phyloP scores from a whole-genome alignment of 2,888 invertebrate species.

The Antheraea yamamai region DNA sequence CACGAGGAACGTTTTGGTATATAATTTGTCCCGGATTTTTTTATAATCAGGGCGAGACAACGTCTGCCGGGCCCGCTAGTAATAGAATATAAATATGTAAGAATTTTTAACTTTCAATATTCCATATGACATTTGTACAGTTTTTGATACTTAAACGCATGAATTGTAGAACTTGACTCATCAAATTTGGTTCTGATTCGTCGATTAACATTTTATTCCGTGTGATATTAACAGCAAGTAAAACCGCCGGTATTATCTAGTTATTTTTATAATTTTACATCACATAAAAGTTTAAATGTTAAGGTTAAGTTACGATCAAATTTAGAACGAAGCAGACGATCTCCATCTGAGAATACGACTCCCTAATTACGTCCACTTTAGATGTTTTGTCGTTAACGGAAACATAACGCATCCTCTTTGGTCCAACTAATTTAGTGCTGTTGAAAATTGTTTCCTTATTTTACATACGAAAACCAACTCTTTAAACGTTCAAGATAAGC shows the following conservation, averaged over 20 bases:
- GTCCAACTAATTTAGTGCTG: slow-evolving; percentile 59
- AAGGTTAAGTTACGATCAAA: slow-evolving; percentile 15
- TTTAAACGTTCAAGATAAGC: slow-evolving; percentile 28
- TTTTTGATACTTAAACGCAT: not conserved
- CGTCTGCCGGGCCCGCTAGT: too few relatives aligned
- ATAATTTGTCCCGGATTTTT: too few relatives aligned
- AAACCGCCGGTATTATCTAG: not conserved
- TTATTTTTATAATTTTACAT: slow-evolving; percentile 6
- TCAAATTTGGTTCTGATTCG: not conserved
- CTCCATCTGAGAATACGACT: slow-evolving; percentile 18
- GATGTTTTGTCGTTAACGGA: slow-evolving; percentile 50
- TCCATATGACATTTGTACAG: not conserved
- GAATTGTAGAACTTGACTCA: not conserved
- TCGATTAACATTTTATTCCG: not conserved
- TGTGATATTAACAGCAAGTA: not conserved
- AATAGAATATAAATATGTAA: too few relatives aligned
- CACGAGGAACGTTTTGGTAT: too few relatives aligned
- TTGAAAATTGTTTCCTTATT: slow-evolving; percentile 61
- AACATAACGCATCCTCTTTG: slow-evolving; percentile 61
- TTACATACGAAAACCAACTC: slow-evolving; percentile 31
- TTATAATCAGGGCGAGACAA: too few relatives aligned
- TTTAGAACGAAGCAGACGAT: slow-evolving; percentile 18
- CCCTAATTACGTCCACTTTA: slow-evolving; percentile 43
- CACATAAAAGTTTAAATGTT: slow-evolving; percentile 17
- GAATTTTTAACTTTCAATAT: not conserved